Evolutionary conservation across 2,797 vertebrate genomes (phyloP).

Genomic region (Carapus acus): DNA sequence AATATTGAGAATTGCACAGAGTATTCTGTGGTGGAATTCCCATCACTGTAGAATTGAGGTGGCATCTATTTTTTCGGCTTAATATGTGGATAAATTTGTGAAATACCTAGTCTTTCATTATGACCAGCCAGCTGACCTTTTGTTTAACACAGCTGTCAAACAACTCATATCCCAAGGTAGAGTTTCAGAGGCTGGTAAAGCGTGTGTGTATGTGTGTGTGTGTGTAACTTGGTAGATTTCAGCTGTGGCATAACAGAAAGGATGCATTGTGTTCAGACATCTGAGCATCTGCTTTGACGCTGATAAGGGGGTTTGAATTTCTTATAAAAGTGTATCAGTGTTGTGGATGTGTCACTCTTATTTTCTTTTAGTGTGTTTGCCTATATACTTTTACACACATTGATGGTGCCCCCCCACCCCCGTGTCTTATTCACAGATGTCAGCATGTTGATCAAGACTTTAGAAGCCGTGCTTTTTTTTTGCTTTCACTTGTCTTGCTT

Average conservation of each 20-base stretch:
- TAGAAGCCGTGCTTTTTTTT: no score
- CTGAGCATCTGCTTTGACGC: constrained; percentile 61
- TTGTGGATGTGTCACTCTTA: constrained; percentile 42
- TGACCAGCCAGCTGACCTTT: constrained; percentile 61
- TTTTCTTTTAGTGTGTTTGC: constrained; percentile 26
- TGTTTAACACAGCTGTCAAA: constrained; percentile 55
- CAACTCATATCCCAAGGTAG: constrained; percentile 51
- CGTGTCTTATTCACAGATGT: no score
- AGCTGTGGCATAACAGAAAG: constrained; percentile 61
- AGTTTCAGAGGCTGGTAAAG: constrained; percentile 51
- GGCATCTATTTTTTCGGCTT: constrained; percentile 16
- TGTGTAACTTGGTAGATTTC: constrained; percentile 41
- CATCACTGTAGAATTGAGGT: constrained; percentile 20
- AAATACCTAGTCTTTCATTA: constrained; percentile 44
- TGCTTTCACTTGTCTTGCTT: not conserved
- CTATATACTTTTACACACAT: no score
- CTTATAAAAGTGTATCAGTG: constrained; percentile 54
- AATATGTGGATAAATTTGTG: constrained; percentile 17
- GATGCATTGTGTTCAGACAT: constrained; percentile 66
- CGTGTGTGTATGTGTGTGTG: constrained; percentile 1
- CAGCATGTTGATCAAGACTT: no score
- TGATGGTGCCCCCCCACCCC: no score
- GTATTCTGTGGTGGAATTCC: not conserved
- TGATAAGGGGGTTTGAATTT: constrained; percentile 53
- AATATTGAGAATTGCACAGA: no score